A percentile compares a stretch with the other conserved stretches of the same genome.
Conservation (phyloP, 1,140 invertebrate genomes). For the Apis mellifera region DNA sequence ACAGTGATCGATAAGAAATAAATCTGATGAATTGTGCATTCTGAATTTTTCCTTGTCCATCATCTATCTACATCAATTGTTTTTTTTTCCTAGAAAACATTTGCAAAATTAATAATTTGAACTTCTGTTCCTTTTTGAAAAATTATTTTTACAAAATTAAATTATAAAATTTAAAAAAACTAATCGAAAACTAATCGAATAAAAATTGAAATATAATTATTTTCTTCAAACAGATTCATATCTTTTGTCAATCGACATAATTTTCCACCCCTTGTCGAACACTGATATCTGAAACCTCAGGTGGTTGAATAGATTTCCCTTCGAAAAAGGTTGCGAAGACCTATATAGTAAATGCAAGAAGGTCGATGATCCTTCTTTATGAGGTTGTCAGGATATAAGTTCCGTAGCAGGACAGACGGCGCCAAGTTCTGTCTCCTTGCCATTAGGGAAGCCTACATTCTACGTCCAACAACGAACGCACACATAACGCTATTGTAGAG, state of each 20-base stretch:
- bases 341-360: background rate
- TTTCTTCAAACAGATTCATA: background rate
- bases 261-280: background rate
- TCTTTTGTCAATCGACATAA: background rate
- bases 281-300: background rate
- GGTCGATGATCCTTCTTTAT: slow-evolving; percentile 62
- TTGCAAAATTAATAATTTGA: no score
- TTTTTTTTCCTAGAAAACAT: background rate
- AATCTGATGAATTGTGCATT: background rate
- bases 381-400: slow-evolving; percentile 54
- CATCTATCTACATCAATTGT: background rate
- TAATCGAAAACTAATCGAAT: no score
- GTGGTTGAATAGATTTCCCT: no score
- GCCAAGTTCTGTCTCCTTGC: slow-evolving; percentile 60
- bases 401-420: slow-evolving; percentile 59
- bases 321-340: slow-evolving; percentile 10
- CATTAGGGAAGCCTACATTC: slow-evolving; percentile 51
- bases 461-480: background rate
- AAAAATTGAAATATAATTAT: no score
- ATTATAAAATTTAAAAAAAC: no score
- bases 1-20: background rate
- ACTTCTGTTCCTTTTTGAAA: no score
- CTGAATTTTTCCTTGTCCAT: background rate
- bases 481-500: background rate
- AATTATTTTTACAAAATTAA: no score